Evolutionary conservation across 2,113 vertebrate genomes (phyloP).

Genomic region (Phoxinus phoxinus): DNA sequence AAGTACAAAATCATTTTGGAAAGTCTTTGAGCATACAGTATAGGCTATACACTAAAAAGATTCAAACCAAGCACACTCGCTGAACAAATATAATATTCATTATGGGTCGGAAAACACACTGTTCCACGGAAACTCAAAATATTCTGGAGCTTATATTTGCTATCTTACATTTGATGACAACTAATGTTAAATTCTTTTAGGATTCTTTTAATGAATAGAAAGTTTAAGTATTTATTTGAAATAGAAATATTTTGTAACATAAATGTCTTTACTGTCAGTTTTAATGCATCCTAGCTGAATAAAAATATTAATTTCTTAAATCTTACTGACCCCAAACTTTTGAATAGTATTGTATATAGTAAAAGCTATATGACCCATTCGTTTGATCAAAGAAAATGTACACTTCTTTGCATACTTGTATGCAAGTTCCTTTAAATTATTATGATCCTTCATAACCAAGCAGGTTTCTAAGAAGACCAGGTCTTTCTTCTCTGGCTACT

Average conservation of each 20-base stretch:
- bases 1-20: neutral
- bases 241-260: too few species aligned
- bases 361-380: neutral
- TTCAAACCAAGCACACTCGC: neutral
- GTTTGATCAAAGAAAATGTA: neutral
- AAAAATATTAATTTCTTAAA: neutral
- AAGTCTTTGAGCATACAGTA: neutral
- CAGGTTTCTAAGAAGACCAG: constrained; percentile 31
- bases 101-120: neutral
- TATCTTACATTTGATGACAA: neutral
- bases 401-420: neutral
- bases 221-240: too few species aligned
- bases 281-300: neutral
- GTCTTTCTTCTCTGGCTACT: constrained; percentile 59
- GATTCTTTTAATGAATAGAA: too few species aligned
- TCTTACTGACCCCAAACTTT: neutral
- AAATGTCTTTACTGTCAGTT: neutral
- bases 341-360: neutral
- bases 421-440: neutral
- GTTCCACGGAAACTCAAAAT: neutral
- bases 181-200: neutral
- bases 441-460: neutral
- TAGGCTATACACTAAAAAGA: neutral
- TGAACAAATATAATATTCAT: neutral
- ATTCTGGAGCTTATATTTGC: neutral